Conservation (phyloP, 2,888 invertebrate genomes). For the Quadroppia sp. region DNA sequence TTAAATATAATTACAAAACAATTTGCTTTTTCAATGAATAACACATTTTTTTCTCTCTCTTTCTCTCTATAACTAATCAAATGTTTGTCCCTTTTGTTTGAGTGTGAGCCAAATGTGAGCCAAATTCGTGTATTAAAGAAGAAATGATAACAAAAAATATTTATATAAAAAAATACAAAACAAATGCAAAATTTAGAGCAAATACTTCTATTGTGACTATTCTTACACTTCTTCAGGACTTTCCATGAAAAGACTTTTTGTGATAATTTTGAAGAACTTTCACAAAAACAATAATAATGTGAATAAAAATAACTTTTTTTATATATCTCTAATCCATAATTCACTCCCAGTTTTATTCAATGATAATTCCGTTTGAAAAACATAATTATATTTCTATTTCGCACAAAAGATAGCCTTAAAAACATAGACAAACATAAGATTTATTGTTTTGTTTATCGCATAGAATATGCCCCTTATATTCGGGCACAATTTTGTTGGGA, state of each 20-base stretch:
- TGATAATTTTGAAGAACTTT: neutral
- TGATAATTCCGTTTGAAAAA: neutral
- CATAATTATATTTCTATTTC: neutral
- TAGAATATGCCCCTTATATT: no score
- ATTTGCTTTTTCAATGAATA: neutral
- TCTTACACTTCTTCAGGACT: neutral
- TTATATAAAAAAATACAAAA: neutral
- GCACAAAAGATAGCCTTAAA: neutral
- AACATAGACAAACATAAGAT: neutral
- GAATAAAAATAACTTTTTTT: neutral
- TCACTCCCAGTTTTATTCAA: neutral
- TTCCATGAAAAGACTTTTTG: neutral
- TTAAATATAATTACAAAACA: constrained; percentile 4
- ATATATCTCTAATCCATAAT: neutral
- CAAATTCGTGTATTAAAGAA: neutral
- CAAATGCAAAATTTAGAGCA: constrained; percentile 1
- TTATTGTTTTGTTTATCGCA: neutral
- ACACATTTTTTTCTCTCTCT: neutral
- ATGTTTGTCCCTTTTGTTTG: neutral
- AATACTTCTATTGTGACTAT: constrained; percentile 19
- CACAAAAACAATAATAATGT: neutral
- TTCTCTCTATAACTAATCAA: no score
- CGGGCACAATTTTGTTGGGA: no score
- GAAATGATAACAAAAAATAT: neutral
- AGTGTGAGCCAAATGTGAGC: neutral